These are phyloP conservation scores for Cordylochernes scorpioides DNA, from an alignment of 2,888 invertebrate species.

Conservation along the genomic window DNA sequence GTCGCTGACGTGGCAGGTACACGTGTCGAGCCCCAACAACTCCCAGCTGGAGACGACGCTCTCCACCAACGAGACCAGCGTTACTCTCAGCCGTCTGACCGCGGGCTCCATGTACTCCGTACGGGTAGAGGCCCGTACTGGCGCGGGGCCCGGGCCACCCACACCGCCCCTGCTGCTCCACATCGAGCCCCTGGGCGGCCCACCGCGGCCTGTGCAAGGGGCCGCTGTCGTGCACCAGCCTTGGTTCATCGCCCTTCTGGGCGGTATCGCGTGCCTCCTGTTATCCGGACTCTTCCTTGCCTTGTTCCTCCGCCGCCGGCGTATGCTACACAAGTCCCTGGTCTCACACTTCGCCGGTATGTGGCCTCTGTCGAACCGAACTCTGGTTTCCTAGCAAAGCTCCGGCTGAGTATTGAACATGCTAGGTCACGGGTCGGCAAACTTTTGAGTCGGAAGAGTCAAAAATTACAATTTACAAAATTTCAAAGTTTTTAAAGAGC, in stretches of 20 bases:
- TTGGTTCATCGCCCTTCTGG: slow-evolving; percentile 64
- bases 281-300: slow-evolving; percentile 53
- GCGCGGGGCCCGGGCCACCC: slow-evolving; percentile 62
- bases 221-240: slow-evolving; percentile 29
- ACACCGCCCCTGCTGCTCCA: slow-evolving; percentile 41
- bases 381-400: slow-evolving; percentile 57
- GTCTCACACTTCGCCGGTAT: slow-evolving; percentile 14
- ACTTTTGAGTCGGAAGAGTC: too few relatives aligned
- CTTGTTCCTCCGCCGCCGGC: slow-evolving; percentile 33
- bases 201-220: slow-evolving; percentile 7
- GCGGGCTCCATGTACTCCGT: slow-evolving; percentile 61
- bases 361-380: slow-evolving; percentile 33
- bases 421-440: too few relatives aligned
- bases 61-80: slow-evolving; percentile 58
- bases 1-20: background rate
- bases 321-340: slow-evolving; percentile 16
- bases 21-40: slow-evolving; percentile 29
- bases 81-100: slow-evolving; percentile 61
- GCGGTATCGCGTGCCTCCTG: slow-evolving; percentile 51
- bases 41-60: slow-evolving; percentile 40
- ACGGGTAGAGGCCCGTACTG: slow-evolving; percentile 61
- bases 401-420: slow-evolving; percentile 15
- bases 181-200: slow-evolving; percentile 27
- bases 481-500: too few relatives aligned
- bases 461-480: too few relatives aligned